phyloP scores from a whole-genome alignment of 2,888 invertebrate species.

The Nemapogon koenigi region DNA sequence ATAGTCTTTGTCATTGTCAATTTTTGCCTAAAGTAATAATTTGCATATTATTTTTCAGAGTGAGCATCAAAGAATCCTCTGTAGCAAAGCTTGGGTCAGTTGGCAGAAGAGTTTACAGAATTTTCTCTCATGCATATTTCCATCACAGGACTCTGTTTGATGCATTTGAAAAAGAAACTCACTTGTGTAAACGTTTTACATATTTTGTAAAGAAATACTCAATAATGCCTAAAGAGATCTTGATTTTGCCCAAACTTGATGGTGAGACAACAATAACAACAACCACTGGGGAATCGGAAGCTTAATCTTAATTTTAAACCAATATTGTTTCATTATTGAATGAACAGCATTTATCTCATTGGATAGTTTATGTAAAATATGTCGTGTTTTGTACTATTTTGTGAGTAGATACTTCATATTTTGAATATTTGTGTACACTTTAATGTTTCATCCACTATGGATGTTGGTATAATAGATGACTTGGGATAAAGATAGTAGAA shows the following conservation, averaged over 20 bases:
- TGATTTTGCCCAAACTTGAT: constrained; percentile 96
- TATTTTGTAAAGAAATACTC: constrained; percentile 98
- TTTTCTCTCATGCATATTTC: constrained; percentile 99
- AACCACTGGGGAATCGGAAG: constrained; percentile 50
- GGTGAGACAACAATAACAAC: constrained; percentile 69
- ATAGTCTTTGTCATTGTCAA: too few species aligned
- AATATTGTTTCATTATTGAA: too few species aligned
- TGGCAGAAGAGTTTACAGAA: constrained; percentile 97
- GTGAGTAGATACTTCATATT: too few species aligned
- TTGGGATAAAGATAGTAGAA: too few species aligned
- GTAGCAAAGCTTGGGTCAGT: constrained; percentile 98
- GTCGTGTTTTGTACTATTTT: too few species aligned
- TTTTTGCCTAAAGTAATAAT: not conserved
- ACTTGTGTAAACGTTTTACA: constrained; percentile 94
- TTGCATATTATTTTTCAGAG: constrained; percentile 71
- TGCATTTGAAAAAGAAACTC: constrained; percentile 96
- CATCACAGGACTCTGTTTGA: constrained; percentile 97
- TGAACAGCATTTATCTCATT: too few species aligned
- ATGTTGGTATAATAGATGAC: too few species aligned
- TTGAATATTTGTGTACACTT: too few species aligned
- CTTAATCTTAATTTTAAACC: constrained; percentile 30
- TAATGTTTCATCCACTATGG: too few species aligned
- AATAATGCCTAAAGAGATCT: constrained; percentile 97
- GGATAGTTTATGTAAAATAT: too few species aligned
- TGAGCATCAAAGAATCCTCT: constrained; percentile 98